Evolutionary conservation across 2,888 invertebrate species (phyloP).

Genomic region (Stenodera caucasica): DNA sequence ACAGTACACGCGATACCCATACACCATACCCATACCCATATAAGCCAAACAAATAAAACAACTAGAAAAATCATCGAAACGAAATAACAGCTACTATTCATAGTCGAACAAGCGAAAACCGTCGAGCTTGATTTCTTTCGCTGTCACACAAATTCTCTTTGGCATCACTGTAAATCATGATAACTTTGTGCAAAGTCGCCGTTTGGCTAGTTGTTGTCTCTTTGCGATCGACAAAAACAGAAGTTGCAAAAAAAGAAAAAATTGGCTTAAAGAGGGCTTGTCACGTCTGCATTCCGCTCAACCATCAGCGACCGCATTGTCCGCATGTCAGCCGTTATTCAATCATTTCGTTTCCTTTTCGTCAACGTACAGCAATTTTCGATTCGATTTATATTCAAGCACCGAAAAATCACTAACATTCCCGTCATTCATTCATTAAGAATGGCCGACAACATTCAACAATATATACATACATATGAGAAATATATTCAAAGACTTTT

Average conservation of each 20-base stretch:
- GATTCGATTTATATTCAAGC: background rate
- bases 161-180: background rate
- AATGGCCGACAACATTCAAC: slow-evolving; percentile 6
- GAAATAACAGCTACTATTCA: background rate
- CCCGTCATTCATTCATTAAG: background rate
- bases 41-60: too few relatives aligned
- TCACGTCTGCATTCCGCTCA: slow-evolving; percentile 48
- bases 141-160: background rate
- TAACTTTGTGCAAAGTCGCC: slow-evolving; percentile 7
- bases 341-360: slow-evolving; percentile 46
- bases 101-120: background rate
- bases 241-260: too few relatives aligned
- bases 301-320: slow-evolving; percentile 47
- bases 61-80: too few relatives aligned
- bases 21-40: too few relatives aligned
- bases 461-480: background rate
- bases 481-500: slow-evolving; percentile 14
- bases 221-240: slow-evolving; percentile 21
- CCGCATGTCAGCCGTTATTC: slow-evolving; percentile 53
- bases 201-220: slow-evolving; percentile 2
- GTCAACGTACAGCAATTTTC: background rate
- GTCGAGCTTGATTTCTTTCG: background rate
- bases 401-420: background rate
- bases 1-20: slow-evolving; percentile 1
- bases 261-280: slow-evolving; percentile 38